Evolutionary conservation across 2,888 invertebrate genomes (phyloP).

Genomic region (Diplolepis rosae): DNA sequence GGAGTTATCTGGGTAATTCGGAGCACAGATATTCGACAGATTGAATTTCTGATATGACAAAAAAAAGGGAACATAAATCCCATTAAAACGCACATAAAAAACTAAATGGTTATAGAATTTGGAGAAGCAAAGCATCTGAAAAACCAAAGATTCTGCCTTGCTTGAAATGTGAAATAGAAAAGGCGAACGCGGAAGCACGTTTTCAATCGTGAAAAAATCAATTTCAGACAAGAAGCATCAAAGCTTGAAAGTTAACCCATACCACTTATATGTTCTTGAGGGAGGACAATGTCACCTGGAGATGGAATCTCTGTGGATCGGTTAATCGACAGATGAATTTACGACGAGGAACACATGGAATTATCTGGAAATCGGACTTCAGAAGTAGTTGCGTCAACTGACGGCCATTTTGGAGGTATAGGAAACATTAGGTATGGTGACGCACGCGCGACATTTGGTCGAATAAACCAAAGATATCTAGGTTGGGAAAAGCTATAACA

Average conservation of each 20-base stretch:
- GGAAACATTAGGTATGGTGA: constrained; percentile 58
- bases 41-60: background rate
- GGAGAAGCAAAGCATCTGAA: background rate
- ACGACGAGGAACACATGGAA: constrained; percentile 23
- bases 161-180: background rate
- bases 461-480: constrained; percentile 32
- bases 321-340: background rate
- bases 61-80: background rate
- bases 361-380: constrained; percentile 53
- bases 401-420: constrained; percentile 67
- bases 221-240: constrained; percentile 38
- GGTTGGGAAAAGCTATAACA: constrained; percentile 20
- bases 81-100: background rate
- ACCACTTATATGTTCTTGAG: background rate
- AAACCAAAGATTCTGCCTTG: background rate
- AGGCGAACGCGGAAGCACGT: constrained; percentile 47
- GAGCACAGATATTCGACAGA: background rate
- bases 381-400: constrained; percentile 61
- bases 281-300: background rate
- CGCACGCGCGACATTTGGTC: constrained; percentile 59
- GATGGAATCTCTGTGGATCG: background rate
- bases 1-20: background rate
- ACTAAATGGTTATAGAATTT: no score
- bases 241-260: constrained; percentile 1
- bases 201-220: constrained; percentile 44